Conservation (phyloP, 2,888 invertebrate genomes). For the Perizoma flavofasciatum region DNA sequence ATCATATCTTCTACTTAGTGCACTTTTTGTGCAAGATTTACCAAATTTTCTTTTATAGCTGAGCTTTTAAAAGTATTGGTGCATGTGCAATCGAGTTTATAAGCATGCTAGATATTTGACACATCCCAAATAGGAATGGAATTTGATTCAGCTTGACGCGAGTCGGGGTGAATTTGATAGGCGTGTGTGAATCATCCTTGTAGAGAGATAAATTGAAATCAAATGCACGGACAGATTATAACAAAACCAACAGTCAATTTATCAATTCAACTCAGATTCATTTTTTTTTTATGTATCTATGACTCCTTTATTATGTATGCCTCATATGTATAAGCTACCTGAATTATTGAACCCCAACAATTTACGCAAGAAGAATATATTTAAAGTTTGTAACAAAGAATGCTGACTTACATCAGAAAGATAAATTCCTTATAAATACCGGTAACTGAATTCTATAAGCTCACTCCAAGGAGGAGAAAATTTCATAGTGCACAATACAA, state of each 20-base stretch:
- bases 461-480: constrained; percentile 66
- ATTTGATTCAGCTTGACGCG: constrained; percentile 8
- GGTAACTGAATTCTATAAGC: constrained; percentile 54
- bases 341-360: neutral
- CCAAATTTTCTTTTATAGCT: too few species aligned
- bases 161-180: neutral
- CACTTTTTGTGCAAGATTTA: too few species aligned
- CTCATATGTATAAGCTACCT: too few species aligned
- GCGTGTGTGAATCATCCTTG: too few species aligned
- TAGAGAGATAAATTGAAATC: too few species aligned
- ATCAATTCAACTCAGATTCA: too few species aligned
- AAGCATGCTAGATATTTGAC: constrained; percentile 10
- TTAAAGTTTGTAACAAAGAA: neutral
- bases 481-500: constrained; percentile 74
- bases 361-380: neutral
- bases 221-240: too few species aligned
- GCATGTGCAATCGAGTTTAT: neutral
- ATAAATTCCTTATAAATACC: constrained; percentile 17
- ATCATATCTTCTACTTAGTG: too few species aligned
- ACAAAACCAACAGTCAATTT: too few species aligned
- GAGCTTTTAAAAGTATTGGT: too few species aligned
- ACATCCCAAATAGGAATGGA: constrained; percentile 6
- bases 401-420: neutral
- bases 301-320: too few species aligned
- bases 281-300: too few species aligned